Conservation (phyloP, 2,888 invertebrate genomes). For the Rhaphigaster nebulosa region DNA sequence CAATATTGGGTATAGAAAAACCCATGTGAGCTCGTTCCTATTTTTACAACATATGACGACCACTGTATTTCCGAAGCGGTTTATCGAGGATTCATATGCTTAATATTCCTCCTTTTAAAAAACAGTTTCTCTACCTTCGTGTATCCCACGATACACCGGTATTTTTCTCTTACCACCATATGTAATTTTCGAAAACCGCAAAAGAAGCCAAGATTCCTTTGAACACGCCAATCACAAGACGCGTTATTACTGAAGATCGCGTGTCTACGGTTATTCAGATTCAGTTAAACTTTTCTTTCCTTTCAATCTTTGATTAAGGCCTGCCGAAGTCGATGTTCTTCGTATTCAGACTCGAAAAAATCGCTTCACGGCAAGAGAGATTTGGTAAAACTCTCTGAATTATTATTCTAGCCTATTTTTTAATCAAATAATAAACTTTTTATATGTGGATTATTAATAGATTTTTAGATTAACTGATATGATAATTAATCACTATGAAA, state of each 20-base stretch:
- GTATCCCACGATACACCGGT: background rate
- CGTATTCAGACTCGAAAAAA: background rate
- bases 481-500: too few relatives aligned
- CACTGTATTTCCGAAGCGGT: too few relatives aligned
- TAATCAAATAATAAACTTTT: too few relatives aligned
- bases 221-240: background rate
- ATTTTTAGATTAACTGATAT: too few relatives aligned
- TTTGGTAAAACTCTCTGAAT: background rate
- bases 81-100: too few relatives aligned
- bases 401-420: too few relatives aligned
- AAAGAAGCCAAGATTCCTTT: background rate
- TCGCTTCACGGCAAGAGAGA: background rate
- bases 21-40: too few relatives aligned
- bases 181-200: background rate
- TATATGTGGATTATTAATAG: too few relatives aligned
- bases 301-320: background rate
- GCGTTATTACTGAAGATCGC: background rate
- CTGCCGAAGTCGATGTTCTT: background rate
- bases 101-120: too few relatives aligned
- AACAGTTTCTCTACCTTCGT: too few relatives aligned
- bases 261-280: slow-evolving; percentile 1
- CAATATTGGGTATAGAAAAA: too few relatives aligned
- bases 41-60: too few relatives aligned
- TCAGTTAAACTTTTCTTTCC: background rate
- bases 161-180: background rate